Evolutionary conservation across 2,113 vertebrate species (phyloP).

Genomic region (Nettapus auritus): DNA sequence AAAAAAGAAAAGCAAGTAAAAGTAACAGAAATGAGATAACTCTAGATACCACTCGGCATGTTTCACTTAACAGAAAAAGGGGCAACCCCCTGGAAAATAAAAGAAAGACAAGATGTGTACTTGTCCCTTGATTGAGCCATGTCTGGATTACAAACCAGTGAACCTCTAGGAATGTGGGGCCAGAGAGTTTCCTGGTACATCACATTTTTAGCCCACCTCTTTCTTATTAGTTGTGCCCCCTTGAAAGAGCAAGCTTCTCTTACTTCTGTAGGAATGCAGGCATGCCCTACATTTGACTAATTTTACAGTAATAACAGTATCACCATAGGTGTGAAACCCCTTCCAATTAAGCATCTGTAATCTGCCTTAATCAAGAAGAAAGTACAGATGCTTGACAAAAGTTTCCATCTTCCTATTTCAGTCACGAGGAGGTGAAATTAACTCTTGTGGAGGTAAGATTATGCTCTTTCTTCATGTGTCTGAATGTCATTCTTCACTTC

Average conservation of each 20-base stretch:
- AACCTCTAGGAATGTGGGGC: not conserved
- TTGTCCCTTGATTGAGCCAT: not conserved
- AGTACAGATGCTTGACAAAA: fast-evolving
- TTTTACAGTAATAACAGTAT: not conserved
- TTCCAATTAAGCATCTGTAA: not conserved
- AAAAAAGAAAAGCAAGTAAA: not conserved
- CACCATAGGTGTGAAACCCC: not conserved
- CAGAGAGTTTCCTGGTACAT: not conserved
- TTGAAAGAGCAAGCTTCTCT: not conserved
- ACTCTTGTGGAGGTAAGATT: not conserved
- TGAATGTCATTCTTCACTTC: slow-evolving; percentile 4
- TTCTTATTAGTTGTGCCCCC: not conserved
- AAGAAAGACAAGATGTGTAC: not conserved
- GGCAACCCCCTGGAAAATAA: not conserved
- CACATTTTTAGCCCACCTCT: not conserved
- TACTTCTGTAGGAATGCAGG: not conserved
- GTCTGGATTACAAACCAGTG: not conserved
- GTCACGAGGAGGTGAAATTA: not conserved
- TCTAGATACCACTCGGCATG: not conserved
- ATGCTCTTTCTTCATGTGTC: not conserved
- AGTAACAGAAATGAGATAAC: not conserved
- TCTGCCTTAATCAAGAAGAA: not conserved
- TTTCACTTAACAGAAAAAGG: not conserved
- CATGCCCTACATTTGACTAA: not conserved
- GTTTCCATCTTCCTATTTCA: not conserved